These are phyloP conservation scores for Aromia moschata DNA, from an alignment of 2,888 invertebrate genomes.

Conservation along the genomic window DNA sequence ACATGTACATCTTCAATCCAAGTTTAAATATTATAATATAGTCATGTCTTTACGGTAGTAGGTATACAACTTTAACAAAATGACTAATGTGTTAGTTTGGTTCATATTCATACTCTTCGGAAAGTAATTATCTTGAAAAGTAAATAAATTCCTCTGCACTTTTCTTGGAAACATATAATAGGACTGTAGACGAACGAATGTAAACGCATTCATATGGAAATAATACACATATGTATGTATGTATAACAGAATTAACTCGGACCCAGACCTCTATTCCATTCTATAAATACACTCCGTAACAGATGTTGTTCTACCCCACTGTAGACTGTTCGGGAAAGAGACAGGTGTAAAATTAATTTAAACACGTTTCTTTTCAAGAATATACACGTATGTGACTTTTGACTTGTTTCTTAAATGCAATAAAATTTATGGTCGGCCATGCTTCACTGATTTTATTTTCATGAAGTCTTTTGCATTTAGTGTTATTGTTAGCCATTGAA, in stretches of 20 bases:
- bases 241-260: slow-evolving; percentile 3
- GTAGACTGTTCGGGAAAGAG: slow-evolving; percentile 20
- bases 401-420: slow-evolving; percentile 18
- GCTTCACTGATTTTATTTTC: not conserved
- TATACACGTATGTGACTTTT: slow-evolving; percentile 14
- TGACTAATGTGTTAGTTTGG: too few species aligned
- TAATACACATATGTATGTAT: too few species aligned
- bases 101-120: too few species aligned
- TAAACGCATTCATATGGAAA: slow-evolving; percentile 8
- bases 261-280: slow-evolving; percentile 15
- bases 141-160: too few species aligned
- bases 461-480: not conserved
- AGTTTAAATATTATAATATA: too few species aligned
- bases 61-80: too few species aligned
- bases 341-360: slow-evolving; percentile 27
- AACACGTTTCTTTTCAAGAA: slow-evolving; percentile 20
- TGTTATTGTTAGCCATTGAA: too few species aligned
- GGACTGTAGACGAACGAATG: not conserved
- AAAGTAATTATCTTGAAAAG: too few species aligned
- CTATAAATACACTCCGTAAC: slow-evolving; percentile 27
- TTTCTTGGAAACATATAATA: not conserved
- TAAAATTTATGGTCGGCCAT: slow-evolving; percentile 12
- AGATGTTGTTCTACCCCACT: slow-evolving; percentile 27
- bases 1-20: too few species aligned
- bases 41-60: too few species aligned